phyloP scores from a whole-genome alignment of 2,113 vertebrate genomes.

The Thinocorus orbignyianus region DNA sequence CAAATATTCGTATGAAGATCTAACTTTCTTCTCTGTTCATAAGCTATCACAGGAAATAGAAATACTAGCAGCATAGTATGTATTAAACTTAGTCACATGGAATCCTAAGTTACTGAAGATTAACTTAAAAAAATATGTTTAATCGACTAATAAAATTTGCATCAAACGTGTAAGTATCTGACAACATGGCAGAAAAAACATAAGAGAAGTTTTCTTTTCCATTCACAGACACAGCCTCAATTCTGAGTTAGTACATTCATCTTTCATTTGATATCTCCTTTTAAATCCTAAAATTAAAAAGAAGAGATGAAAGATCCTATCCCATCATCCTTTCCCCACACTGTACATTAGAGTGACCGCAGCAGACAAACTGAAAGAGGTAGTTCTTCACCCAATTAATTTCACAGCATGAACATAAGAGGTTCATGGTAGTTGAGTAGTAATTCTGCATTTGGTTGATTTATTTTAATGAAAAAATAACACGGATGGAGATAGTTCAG shows the following conservation, averaged over 20 bases:
- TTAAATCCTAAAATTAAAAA: background rate
- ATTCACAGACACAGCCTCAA: background rate
- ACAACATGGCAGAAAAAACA: background rate
- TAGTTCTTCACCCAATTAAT: background rate
- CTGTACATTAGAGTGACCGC: background rate
- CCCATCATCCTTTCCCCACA: background rate
- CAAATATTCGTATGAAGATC: background rate
- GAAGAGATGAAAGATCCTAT: background rate
- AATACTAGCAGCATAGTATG: background rate
- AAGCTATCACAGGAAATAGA: background rate
- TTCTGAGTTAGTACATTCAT: background rate
- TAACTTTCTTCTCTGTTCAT: background rate
- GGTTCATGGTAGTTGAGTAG: background rate
- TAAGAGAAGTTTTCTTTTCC: background rate
- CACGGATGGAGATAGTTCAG: background rate
- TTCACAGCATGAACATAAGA: constrained; percentile 8
- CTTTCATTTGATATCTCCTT: background rate
- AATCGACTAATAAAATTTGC: background rate
- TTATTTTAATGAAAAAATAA: constrained; percentile 28
- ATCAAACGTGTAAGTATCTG: background rate
- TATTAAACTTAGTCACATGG: background rate
- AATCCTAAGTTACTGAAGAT: background rate
- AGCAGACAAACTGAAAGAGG: background rate
- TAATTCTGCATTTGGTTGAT: background rate
- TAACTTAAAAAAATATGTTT: background rate